These are phyloP conservation scores for Todus mexicanus DNA, from an alignment of 2,797 vertebrate genomes.

Conservation along the genomic window DNA sequence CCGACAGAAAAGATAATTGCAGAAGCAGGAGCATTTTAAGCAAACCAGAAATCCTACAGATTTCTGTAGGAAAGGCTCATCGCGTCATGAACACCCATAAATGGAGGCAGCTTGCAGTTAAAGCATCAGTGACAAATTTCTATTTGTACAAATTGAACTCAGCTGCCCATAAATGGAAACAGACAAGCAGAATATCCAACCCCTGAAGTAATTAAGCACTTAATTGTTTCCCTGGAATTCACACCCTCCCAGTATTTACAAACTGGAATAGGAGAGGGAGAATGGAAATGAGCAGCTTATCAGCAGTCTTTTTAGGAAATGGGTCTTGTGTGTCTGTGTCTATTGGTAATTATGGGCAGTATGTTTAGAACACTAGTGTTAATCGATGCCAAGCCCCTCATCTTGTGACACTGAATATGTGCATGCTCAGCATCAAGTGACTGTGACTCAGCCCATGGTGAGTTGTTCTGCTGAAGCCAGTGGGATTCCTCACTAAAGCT, in stretches of 20 bases:
- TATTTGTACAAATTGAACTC: background rate
- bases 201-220: background rate
- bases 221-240: background rate
- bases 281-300: background rate
- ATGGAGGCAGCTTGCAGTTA: background rate
- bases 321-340: background rate
- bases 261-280: background rate
- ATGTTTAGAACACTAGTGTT: background rate
- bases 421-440: background rate
- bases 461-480: background rate
- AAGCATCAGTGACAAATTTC: background rate
- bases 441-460: background rate
- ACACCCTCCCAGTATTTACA: background rate
- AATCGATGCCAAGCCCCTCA: background rate
- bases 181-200: background rate
- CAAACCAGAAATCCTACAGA: background rate
- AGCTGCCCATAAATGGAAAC: background rate
- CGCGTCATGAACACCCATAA: background rate
- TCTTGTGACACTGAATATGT: background rate
- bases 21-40: background rate
- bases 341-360: background rate
- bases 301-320: background rate
- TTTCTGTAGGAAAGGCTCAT: background rate
- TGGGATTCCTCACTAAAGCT: background rate
- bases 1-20: background rate